phyloP scores from a whole-genome alignment of 2,113 vertebrate species.

The Falcunculus frontatus region DNA sequence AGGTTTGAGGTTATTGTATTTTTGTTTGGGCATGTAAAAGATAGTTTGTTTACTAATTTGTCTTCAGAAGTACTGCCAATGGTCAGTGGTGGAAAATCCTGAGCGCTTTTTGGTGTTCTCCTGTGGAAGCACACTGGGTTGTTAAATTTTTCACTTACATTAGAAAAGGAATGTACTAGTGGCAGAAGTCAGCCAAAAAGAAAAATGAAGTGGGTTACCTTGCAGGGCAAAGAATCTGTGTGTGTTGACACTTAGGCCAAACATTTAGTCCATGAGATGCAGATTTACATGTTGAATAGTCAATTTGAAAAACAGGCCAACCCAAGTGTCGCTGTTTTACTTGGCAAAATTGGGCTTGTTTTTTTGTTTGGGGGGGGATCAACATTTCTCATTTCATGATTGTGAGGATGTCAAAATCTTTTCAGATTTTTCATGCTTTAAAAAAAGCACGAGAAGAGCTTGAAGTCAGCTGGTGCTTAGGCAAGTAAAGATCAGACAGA shows the following conservation, averaged over 20 bases:
- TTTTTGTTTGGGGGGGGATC: neutral
- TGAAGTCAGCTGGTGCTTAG: neutral
- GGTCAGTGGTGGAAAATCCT: neutral
- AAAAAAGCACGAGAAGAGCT: neutral
- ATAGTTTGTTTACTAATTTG: neutral
- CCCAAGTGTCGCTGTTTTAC: neutral
- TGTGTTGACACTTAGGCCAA: neutral
- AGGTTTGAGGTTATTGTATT: neutral
- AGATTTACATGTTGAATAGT: neutral
- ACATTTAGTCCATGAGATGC: neutral
- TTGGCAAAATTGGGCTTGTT: neutral
- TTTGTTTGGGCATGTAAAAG: neutral
- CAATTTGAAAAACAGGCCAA: neutral
- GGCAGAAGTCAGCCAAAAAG: neutral
- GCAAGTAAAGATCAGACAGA: neutral
- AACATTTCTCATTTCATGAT: neutral
- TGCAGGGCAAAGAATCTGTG: neutral
- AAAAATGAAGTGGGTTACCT: neutral
- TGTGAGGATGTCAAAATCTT: neutral
- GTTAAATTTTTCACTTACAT: neutral
- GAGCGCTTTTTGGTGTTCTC: neutral
- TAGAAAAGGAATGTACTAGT: neutral
- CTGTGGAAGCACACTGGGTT: neutral
- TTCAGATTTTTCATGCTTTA: neutral
- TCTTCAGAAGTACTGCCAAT: neutral